Conservation (phyloP, 2,113 vertebrate genomes). For the Micromys minutus region DNA sequence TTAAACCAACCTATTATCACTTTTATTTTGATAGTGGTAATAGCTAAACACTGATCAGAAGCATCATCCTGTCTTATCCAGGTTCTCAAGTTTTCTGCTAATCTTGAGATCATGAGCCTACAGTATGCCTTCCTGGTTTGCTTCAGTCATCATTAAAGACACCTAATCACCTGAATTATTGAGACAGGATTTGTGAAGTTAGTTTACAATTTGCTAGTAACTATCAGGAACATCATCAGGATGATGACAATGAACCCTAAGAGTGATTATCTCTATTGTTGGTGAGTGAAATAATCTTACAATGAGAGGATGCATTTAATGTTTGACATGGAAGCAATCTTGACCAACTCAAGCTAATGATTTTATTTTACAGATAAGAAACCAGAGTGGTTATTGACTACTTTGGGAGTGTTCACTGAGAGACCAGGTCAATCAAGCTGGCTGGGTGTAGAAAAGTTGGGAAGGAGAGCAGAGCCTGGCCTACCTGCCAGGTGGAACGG, state of each 20-base stretch:
- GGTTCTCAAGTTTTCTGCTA: neutral
- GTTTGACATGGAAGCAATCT: neutral
- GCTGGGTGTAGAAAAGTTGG: neutral
- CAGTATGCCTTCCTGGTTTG: slow-evolving; percentile 25
- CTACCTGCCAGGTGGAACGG: no score
- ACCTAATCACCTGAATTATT: slow-evolving; percentile 8
- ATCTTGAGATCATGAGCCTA: slow-evolving; percentile 5
- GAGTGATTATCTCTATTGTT: neutral
- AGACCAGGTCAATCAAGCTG: neutral
- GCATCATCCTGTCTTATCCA: neutral
- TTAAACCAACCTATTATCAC: neutral
- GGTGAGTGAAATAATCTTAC: neutral
- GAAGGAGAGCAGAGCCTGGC: no score
- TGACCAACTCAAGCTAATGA: neutral
- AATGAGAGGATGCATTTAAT: neutral
- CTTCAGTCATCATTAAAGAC: neutral
- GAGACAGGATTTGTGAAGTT: slow-evolving; percentile 5
- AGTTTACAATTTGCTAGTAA: neutral
- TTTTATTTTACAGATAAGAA: slow-evolving; percentile 10
- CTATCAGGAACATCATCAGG: neutral
- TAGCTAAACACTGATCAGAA: neutral
- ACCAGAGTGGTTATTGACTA: neutral
- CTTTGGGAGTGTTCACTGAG: neutral
- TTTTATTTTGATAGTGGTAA: neutral
- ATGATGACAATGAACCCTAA: neutral